A percentile compares a stretch with the other conserved stretches of the same genome.
These are phyloP conservation scores for Tragelaphus scriptus DNA, from an alignment of 2,113 vertebrate species.

Conservation along the genomic window DNA sequence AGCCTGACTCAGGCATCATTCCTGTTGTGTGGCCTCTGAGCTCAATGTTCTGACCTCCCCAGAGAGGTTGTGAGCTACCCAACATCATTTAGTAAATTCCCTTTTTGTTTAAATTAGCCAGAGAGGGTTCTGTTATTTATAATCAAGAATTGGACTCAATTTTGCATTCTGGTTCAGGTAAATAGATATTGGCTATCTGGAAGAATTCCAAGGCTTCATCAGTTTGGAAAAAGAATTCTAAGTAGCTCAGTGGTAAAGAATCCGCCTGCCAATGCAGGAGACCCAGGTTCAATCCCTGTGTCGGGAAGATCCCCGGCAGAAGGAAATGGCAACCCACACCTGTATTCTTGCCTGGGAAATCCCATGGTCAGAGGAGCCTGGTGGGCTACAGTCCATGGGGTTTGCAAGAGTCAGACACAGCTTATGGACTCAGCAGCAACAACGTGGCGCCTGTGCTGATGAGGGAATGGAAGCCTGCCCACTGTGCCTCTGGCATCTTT, in stretches of 20 bases:
- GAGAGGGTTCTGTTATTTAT: background rate
- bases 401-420: background rate
- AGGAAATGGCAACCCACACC: background rate
- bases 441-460: background rate
- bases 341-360: background rate
- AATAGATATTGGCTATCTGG: background rate
- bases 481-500: background rate
- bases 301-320: background rate
- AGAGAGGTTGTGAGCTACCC: background rate
- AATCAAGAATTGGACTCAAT: background rate
- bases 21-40: background rate
- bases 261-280: background rate
- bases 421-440: background rate
- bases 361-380: background rate
- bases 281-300: background rate
- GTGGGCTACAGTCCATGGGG: background rate
- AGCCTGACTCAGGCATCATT: background rate
- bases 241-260: background rate
- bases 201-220: background rate
- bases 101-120: background rate
- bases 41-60: background rate
- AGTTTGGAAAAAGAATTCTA: background rate
- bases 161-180: background rate
- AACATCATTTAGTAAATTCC: background rate
- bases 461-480: rapidly evolving